Evolutionary conservation across 2,113 vertebrate species (phyloP).

Genomic region (Chelonoidis abingdonii): DNA sequence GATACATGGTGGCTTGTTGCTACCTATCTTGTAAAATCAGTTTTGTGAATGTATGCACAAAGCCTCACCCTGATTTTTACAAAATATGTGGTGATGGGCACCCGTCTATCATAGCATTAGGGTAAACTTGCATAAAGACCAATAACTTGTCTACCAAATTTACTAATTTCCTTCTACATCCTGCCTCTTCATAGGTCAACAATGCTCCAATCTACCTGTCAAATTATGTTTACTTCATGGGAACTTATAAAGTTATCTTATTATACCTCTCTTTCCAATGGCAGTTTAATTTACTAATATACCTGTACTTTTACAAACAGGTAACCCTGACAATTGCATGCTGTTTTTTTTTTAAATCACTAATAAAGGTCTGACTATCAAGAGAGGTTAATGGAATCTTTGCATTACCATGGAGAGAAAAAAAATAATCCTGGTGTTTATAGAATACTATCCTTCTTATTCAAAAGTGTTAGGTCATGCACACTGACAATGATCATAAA

Average conservation of each 20-base stretch:
- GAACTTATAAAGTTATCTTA: conserved; percentile 28
- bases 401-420: conserved; percentile 15
- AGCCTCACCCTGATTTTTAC: not conserved
- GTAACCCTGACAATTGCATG: not conserved
- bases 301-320: conserved; percentile 30
- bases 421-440: conserved; percentile 35
- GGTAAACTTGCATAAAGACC: not conserved
- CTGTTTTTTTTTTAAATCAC: not conserved
- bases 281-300: conserved; percentile 17
- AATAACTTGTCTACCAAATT: conserved; percentile 13
- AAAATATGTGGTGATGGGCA: fast-evolving
- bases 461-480: conserved; percentile 51
- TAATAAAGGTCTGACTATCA: not conserved
- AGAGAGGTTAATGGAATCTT: conserved; percentile 12
- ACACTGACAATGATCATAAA: conserved; percentile 41
- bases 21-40: not conserved
- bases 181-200: not conserved
- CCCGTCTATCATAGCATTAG: fast-evolving
- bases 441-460: conserved; percentile 19
- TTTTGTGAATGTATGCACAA: fast-evolving
- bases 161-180: not conserved
- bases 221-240: not conserved
- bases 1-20: not conserved
- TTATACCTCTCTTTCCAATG: not conserved
- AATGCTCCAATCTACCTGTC: not conserved